Base-by-base conservation (phyloP, 2,888 invertebrate species). In the Cryptocephalus moraei region DNA sequence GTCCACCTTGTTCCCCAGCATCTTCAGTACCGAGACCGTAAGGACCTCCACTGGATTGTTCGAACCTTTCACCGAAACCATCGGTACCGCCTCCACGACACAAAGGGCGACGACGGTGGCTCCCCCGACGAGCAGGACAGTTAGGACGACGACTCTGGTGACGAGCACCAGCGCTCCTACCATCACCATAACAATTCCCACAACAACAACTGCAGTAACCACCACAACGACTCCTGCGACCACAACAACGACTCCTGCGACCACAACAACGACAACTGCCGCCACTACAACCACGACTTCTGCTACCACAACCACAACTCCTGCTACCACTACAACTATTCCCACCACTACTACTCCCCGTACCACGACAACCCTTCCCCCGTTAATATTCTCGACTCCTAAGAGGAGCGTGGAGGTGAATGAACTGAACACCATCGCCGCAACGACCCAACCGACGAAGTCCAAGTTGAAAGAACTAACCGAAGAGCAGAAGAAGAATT, bases 401-500 rank as follows among this genome's bases (percentile, higher is more conserved):
- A 50, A 39, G 9, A 48, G 47, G 33, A 50, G 47, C 45, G 46
- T 39, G 11, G 42, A 49, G 2, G 40, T 43, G 22, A 49, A 48
- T 14, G 46, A 38, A 39, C 43, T 47, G 8, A 51, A 39, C 39
- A 55, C 53, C 11, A 33, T 50, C 14, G 8, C 39, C 31, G 48
- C 44, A 44, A 12, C 50, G 10, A 45, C 52, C 36, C 49, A 48
- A 9, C 39, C 50, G n/a, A 47, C 48, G 8, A 51, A 50, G 9
- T 49, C 61, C 9, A 65, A 62, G 52, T 56, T 64, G 32, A 62
- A 57, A 44, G 50, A 62, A 47, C 56, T 71, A 42, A 67, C 67
- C 4, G 63, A 65, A 42, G 63, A 70, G 50, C 71, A 71, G 49
- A 62, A 60, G 48, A 59, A 62, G 50, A 67, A 70, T 56, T 59